Evolutionary conservation across 2,113 vertebrate species (phyloP).

Genomic region (Ursus arctos): DNA sequence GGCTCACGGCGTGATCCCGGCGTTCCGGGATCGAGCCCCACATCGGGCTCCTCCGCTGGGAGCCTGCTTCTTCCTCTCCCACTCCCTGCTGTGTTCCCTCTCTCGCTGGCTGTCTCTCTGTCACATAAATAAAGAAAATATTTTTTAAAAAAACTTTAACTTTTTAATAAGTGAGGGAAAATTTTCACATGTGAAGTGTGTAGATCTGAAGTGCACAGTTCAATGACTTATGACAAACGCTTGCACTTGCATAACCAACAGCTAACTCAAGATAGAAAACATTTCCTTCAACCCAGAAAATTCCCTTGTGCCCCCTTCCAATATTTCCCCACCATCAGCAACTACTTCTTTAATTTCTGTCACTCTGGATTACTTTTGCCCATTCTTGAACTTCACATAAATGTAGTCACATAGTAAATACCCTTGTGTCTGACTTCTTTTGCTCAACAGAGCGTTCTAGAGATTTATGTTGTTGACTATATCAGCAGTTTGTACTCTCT

Average conservation of each 20-base stretch:
- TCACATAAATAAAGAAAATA: too few relatives aligned
- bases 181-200: background rate
- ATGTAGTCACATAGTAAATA: background rate
- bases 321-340: background rate
- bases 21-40: too few relatives aligned
- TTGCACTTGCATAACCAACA: background rate
- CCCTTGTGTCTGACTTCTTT: background rate
- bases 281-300: background rate
- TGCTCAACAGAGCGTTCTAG: background rate
- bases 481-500: background rate
- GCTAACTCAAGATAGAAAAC: background rate
- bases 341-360: background rate
- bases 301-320: background rate
- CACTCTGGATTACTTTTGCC: background rate
- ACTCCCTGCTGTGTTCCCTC: too few relatives aligned
- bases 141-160: background rate
- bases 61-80: too few relatives aligned
- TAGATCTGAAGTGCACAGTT: background rate
- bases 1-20: too few relatives aligned
- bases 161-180: background rate
- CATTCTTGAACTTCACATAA: background rate
- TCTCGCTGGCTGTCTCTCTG: too few relatives aligned
- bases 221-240: background rate
- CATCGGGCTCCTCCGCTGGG: too few relatives aligned
- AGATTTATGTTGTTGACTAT: background rate